Base-by-base conservation (phyloP, 1,140 invertebrate genomes). In the Procambarus virginalis region DNA sequence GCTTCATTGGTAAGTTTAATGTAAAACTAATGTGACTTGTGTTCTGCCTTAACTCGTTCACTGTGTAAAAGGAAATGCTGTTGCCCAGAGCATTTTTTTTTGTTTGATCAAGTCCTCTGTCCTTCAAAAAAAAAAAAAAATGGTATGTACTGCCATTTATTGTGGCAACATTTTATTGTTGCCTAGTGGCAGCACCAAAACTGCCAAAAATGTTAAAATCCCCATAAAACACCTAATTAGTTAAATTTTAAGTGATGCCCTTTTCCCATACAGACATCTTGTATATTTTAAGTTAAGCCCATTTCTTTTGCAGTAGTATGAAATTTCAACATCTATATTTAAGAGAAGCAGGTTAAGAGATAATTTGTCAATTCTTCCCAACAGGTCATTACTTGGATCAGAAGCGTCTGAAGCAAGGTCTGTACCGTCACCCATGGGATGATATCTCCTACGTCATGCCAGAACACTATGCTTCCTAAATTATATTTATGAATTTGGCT, bases 361-460 rank as follows among this genome's bases (percentile, higher is more conserved):
- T 34, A 34, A 34, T 34, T 55, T 55, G 51, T 10, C 12, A 55
- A 3, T 55, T 55, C 51, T 92, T 84, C 81, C 48, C 92, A 94
- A 77, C 92, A 97, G 96, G 98, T 77, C 99, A 99, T 94, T 99
- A 97, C 93, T 96, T 99, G 95, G 99, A 99, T 94, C 99, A 99
- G 94, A 99, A 98, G 94, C 95, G 99, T 92, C 95, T 99, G 94
- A 99, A 99, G 94, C 99, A 99, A 95, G 99, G 99, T 17, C 95
- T 99, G 9, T 99, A 99, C 94, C 96, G 99, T 92, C 99, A 99
- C 95, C 99, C 99, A 20, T 99, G 99, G 99, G 99, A 99, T 94
- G 99, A 99, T 94, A 99, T 99, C 94, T 98, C 98, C 6, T 99
- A 99, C 94, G 97, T 99, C 93, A 95, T 99, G 93, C 97, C 97